phyloP scores from a whole-genome alignment of 1,140 invertebrate genomes.

The Aporrectodea caliginosa region DNA sequence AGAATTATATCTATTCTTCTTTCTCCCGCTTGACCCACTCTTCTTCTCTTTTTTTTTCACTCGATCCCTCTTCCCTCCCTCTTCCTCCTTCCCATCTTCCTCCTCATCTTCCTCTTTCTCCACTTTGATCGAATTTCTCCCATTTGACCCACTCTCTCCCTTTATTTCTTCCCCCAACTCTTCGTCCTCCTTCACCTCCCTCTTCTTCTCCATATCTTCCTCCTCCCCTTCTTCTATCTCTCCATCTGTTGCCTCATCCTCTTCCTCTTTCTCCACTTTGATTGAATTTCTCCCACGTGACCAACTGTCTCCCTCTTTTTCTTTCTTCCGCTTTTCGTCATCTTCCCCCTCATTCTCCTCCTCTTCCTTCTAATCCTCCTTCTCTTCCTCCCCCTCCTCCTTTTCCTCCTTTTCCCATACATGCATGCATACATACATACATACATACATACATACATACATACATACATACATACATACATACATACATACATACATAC shows the following conservation, averaged over 20 bases:
- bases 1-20: too few relatives aligned
- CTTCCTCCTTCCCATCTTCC: too few relatives aligned
- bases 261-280: not conserved
- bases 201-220: too few relatives aligned
- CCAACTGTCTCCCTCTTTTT: too few relatives aligned
- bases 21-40: not conserved
- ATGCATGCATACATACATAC: conserved; percentile 4
- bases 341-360: not conserved
- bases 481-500: conserved; percentile 7
- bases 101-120: too few relatives aligned
- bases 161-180: too few relatives aligned
- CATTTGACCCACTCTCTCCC: too few relatives aligned
- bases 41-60: not conserved
- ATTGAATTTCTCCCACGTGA: not conserved
- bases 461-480: conserved; percentile 7
- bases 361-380: too few relatives aligned
- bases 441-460: conserved; percentile 7
- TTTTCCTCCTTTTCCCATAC: not conserved
- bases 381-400: not conserved
- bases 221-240: too few relatives aligned
- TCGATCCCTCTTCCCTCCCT: too few relatives aligned
- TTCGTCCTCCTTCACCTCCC: too few relatives aligned
- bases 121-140: too few relatives aligned
- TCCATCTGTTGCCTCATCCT: not conserved
- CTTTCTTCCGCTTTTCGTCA: not conserved